Evolutionary conservation across 30 jellyfish, hydroid and myxozoan species (phyloP).

Genomic region (Chironex yamaguchii): DNA sequence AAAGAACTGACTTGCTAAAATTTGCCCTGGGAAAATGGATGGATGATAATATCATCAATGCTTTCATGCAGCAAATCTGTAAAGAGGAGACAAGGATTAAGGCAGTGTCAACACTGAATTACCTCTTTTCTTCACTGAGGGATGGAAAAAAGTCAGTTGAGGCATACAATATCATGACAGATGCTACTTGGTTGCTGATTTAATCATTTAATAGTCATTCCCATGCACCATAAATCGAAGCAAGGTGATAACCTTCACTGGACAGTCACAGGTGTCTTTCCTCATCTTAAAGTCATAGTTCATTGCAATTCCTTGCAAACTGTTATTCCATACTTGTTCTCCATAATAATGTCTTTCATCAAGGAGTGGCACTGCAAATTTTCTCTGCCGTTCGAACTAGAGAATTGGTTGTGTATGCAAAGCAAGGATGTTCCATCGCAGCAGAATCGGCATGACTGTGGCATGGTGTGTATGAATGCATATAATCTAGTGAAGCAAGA

Average conservation of each 20-base stretch:
- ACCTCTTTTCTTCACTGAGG: background rate
- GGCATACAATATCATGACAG: background rate
- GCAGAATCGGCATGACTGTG: slow-evolving; percentile 14
- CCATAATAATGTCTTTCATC: background rate
- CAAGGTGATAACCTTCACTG: background rate
- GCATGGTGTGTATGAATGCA: slow-evolving; percentile 3
- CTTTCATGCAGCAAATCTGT: background rate
- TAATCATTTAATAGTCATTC: background rate
- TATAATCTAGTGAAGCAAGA: background rate
- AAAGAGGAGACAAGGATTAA: background rate
- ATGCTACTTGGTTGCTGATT: background rate
- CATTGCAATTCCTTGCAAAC: background rate
- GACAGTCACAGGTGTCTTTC: background rate
- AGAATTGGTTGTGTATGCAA: background rate
- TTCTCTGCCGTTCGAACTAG: background rate
- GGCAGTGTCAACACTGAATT: background rate
- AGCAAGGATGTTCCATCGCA: background rate
- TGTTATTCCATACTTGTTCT: background rate
- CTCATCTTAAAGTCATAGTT: background rate
- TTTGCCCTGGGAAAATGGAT: background rate
- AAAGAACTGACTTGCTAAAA: background rate
- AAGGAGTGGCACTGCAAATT: background rate
- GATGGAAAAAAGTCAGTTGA: background rate
- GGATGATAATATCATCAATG: background rate
- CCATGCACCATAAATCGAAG: background rate